Evolutionary conservation across 2,113 vertebrate genomes (phyloP).

Genomic region (Uria aalge): DNA sequence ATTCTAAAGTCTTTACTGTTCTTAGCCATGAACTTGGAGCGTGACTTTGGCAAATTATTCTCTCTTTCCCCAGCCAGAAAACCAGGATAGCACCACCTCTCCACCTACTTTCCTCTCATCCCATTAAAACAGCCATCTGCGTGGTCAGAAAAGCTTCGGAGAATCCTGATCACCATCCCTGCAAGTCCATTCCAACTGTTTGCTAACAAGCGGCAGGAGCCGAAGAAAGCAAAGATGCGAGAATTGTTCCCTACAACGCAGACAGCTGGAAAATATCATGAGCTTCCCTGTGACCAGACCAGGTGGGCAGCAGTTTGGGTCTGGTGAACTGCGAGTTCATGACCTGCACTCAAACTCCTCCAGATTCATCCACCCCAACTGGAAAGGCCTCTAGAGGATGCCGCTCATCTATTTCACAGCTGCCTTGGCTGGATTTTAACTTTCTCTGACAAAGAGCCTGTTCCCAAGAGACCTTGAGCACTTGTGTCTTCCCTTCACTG

Average conservation of each 20-base stretch:
- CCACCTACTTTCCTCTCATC: background rate
- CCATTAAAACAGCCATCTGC: background rate
- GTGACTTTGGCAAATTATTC: background rate
- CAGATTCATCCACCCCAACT: slow-evolving; percentile 38
- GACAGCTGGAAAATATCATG: slow-evolving; percentile 59
- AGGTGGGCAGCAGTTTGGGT: slow-evolving; percentile 51
- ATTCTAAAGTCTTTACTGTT: background rate
- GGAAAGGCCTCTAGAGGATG: slow-evolving; percentile 27
- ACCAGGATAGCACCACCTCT: background rate
- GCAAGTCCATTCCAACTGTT: background rate
- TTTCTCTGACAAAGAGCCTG: slow-evolving; percentile 34
- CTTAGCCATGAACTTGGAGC: background rate
- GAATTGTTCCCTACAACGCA: background rate
- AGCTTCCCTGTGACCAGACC: slow-evolving; percentile 18
- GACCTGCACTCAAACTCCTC: slow-evolving; percentile 57
- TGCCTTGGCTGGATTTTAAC: slow-evolving; percentile 24
- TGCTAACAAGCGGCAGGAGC: background rate
- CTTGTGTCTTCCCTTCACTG: background rate
- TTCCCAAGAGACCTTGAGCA: background rate
- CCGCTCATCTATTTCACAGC: slow-evolving; percentile 37
- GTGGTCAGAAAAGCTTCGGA: background rate
- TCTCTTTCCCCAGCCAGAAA: background rate
- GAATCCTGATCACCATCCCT: background rate
- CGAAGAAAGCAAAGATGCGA: background rate
- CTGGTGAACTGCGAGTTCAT: slow-evolving; percentile 36